Base-by-base conservation (phyloP, 1,140 invertebrate species). In the Callitettix versicolor region DNA sequence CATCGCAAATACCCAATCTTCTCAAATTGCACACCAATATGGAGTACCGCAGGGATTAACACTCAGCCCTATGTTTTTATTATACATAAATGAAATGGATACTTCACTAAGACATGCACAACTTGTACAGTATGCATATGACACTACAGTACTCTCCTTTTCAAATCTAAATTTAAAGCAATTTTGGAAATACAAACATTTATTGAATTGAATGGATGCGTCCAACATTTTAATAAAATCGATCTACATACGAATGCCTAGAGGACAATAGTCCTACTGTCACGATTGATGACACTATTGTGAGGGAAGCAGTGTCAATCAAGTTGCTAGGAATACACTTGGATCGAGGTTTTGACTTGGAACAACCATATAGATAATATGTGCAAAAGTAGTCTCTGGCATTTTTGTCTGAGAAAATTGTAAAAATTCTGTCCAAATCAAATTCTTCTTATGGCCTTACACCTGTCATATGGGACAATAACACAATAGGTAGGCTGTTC, bases 301-400 rank as follows among this genome's bases (percentile, higher is more conserved):
- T 20, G 17, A 15, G 26, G 26, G 21, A 47, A 24, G 44, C 6
- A 7, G 14, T 7, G 6, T 47, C 11, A 9, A 22, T 15, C 21
- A 47, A 47, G 11, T 22, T 47, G 20, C 21, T 47, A 11, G 6
- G 11, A 6, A 47, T 47, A 24, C 44, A 47, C 44, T 6, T 47
- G 17, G 44, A 47, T 47, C 15, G 44, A 47, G 44, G 15, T n/a
- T 11, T 24, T 47, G 44, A 47, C 15, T n/a, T n/a, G n/a, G n/a
- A n/a, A n/a, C n/a, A 9, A 17, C 15, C 44, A 47, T 15, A 22
- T 47, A 47, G 21, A 47, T 22, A 47, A 22, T 24, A 9, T 47
- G 4, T 47, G 44, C 44, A 21, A 47, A 47, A 24, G 6, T 47
- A 21, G 44, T 22, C 15, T 21, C 17, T 11, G 44, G 44, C 44